phyloP scores from a whole-genome alignment of 2,797 vertebrate species.

The Lacerta viridis region DNA sequence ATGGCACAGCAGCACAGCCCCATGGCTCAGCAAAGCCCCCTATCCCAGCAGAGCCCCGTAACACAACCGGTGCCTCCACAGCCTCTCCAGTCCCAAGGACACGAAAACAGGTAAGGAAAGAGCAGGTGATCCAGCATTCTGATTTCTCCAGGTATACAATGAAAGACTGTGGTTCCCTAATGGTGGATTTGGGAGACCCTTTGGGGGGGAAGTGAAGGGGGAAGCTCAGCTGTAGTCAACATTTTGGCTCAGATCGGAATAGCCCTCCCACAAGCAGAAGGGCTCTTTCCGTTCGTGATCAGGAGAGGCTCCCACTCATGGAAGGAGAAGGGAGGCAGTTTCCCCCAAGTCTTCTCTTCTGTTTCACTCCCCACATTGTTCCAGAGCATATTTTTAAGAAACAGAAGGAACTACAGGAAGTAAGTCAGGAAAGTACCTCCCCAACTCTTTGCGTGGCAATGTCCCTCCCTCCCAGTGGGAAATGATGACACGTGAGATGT shows the following conservation, averaged over 20 bases:
- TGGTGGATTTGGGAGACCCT: not conserved
- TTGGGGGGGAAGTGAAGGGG: too few relatives aligned
- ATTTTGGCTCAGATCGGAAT: not conserved
- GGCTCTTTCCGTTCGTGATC: not conserved
- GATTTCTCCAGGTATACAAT: not conserved
- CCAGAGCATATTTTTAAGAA: not conserved
- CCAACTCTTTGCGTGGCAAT: not conserved
- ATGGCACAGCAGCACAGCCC: conserved; percentile 93
- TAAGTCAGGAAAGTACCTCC: not conserved
- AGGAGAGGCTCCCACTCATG: not conserved
- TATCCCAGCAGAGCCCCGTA: conserved; percentile 85
- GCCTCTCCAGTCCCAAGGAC: conserved; percentile 90
- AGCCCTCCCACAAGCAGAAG: not conserved
- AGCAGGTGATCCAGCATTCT: not conserved
- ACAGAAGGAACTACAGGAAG: not conserved
- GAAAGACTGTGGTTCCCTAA: not conserved
- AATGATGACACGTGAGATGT: too few relatives aligned
- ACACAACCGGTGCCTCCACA: conserved; percentile 82
- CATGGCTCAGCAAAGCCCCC: conserved; percentile 84
- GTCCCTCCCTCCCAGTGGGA: too few relatives aligned
- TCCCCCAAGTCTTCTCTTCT: too few relatives aligned
- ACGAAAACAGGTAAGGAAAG: conserved; percentile 91
- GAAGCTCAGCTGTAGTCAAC: not conserved
- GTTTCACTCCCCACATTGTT: too few relatives aligned
- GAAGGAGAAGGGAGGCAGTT: not conserved